These are phyloP conservation scores for Achroia grisella DNA, from an alignment of 1,140 invertebrate species.

Conservation along the genomic window DNA sequence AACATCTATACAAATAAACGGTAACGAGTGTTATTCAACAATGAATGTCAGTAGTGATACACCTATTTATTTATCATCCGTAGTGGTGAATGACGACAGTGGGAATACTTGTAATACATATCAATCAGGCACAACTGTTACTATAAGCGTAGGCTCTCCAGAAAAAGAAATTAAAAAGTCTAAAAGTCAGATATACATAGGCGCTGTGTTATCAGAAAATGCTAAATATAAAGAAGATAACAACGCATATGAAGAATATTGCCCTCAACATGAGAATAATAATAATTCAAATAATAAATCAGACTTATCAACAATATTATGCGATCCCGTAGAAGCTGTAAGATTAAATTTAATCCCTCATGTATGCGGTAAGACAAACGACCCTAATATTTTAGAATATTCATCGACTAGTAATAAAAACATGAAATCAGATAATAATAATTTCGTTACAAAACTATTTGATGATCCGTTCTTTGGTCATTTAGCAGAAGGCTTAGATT, in stretches of 20 bases:
- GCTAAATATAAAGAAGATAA: constrained; percentile 34
- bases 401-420: constrained; percentile 10
- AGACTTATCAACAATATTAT: constrained; percentile 74
- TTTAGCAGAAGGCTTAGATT: constrained; percentile 76
- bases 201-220: constrained; percentile 44
- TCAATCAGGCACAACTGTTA: constrained; percentile 73
- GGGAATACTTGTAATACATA: constrained; percentile 55
- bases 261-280: constrained; percentile 20
- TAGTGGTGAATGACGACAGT: constrained; percentile 76
- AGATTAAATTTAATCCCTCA: constrained; percentile 81
- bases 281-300: constrained; percentile 26
- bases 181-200: constrained; percentile 70
- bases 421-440: constrained; percentile 40
- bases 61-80: constrained; percentile 79
- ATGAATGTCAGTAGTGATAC: constrained; percentile 77
- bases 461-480: constrained; percentile 77
- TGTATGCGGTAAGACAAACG: constrained; percentile 77
- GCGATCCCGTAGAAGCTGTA: constrained; percentile 82
- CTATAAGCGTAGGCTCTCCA: constrained; percentile 71
- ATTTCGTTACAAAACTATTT: constrained; percentile 74
- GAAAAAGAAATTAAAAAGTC: constrained; percentile 53
- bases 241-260: constrained; percentile 64
- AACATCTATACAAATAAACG: constrained; percentile 85
- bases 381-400: constrained; percentile 10
- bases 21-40: constrained; percentile 80